These are phyloP conservation scores for Thunnus thynnus DNA, from an alignment of 2,113 vertebrate genomes.

Conservation along the genomic window DNA sequence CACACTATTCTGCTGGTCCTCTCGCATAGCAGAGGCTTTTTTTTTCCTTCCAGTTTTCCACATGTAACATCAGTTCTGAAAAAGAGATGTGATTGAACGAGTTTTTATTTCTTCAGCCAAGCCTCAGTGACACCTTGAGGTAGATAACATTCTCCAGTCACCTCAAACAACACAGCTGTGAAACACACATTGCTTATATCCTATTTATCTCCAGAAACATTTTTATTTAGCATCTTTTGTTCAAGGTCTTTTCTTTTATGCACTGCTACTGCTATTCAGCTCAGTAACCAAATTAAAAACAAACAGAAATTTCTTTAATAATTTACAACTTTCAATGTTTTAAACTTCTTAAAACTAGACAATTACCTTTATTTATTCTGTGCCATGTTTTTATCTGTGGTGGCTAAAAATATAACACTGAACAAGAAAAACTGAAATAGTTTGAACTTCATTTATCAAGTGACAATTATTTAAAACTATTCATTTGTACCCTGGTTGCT, in stretches of 20 bases:
- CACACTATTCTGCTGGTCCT: conserved; percentile 32
- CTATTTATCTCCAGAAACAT: conserved; percentile 17
- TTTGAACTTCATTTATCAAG: conserved; percentile 38
- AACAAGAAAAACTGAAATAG: conserved; percentile 15
- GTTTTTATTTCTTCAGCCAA: conserved; percentile 25
- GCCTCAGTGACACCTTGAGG: conserved; percentile 73
- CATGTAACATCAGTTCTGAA: conserved; percentile 20
- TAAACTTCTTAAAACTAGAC: conserved; percentile 46
- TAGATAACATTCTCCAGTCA: conserved; percentile 72
- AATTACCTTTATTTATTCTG: conserved; percentile 23
- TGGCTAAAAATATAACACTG: conserved; percentile 51
- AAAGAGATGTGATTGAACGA: conserved; percentile 29
- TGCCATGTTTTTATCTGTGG: conserved; percentile 47
- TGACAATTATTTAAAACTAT: conserved; percentile 16
- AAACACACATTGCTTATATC: conserved; percentile 38
- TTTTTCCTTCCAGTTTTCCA: conserved; percentile 10
- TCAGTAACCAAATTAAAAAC: conserved; percentile 57
- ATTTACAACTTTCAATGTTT: conserved; percentile 40
- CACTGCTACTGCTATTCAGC: conserved; percentile 46
- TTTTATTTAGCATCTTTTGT: conserved; percentile 3
- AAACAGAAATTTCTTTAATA: conserved; percentile 30
- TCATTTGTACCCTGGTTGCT: conserved; percentile 4
- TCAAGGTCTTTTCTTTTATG: conserved; percentile 21
- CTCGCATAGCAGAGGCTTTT: conserved; percentile 25
- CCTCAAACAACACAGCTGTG: conserved; percentile 39